These are phyloP conservation scores for Ariolimax columbianus DNA, from an alignment of 2,888 invertebrate species.

Conservation along the genomic window DNA sequence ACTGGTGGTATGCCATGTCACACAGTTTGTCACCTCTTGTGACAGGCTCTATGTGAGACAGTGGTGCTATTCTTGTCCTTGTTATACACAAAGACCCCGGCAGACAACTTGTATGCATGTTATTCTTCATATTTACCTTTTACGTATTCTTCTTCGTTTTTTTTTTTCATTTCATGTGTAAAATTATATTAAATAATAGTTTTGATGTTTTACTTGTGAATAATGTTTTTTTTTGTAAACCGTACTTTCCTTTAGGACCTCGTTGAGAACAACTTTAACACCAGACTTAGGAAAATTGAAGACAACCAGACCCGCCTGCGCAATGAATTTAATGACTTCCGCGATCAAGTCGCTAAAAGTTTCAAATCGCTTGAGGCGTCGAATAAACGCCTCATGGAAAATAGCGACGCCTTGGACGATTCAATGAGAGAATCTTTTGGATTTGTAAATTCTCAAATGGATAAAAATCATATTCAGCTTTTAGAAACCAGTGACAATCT, in stretches of 20 bases:
- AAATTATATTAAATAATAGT: too few species aligned
- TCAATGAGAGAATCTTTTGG: background rate
- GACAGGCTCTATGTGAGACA: too few species aligned
- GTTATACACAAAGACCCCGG: too few species aligned
- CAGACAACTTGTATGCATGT: too few species aligned
- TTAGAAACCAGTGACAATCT: conserved; percentile 10
- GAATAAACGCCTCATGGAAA: background rate
- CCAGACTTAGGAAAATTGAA: background rate
- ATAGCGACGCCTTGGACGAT: background rate
- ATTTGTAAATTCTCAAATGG: background rate
- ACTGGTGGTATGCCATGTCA: too few species aligned
- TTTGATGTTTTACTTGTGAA: too few species aligned
- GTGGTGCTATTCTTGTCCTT: too few species aligned
- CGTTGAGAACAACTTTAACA: background rate
- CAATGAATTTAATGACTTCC: background rate
- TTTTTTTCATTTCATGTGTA: too few species aligned
- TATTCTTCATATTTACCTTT: too few species aligned
- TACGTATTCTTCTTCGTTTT: too few species aligned
- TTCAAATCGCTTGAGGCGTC: background rate
- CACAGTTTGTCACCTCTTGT: too few species aligned
- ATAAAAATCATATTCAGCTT: background rate
- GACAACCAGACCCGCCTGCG: conserved; percentile 17
- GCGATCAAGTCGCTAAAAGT: background rate
- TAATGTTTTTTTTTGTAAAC: too few species aligned
- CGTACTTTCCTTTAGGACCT: background rate